These are phyloP conservation scores for Takifugu bimaculatus DNA, from an alignment of 2,113 vertebrate genomes.

Conservation along the genomic window DNA sequence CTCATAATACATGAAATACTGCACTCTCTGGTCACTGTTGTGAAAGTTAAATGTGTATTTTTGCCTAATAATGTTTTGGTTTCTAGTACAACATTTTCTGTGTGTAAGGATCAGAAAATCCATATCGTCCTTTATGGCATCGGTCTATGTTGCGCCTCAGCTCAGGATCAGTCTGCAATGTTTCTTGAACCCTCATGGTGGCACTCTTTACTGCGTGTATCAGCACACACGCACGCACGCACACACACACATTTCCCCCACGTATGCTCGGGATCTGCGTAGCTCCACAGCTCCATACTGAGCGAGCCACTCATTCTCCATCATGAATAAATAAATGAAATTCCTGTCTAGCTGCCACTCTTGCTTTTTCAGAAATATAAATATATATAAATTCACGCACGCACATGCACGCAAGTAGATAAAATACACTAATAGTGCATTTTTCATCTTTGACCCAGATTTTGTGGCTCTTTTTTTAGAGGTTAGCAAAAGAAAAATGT, in stretches of 20 bases:
- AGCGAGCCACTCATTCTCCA: conserved; percentile 49
- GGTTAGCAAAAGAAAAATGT: too few species aligned
- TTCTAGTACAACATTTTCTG: neutral
- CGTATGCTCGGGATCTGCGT: conserved; percentile 4
- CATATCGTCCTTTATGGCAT: neutral
- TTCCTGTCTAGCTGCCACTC: conserved; percentile 22
- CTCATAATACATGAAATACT: too few species aligned
- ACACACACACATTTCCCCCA: conserved; percentile 1
- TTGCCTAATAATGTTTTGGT: neutral
- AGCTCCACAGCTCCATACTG: conserved; percentile 30
- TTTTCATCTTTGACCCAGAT: too few species aligned
- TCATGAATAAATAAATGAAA: conserved; percentile 62
- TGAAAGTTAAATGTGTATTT: too few species aligned
- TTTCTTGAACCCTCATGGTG: conserved; percentile 47
- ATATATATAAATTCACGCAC: neutral
- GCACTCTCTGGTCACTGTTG: too few species aligned
- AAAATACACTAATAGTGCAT: neutral
- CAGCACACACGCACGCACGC: neutral
- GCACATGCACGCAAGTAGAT: neutral
- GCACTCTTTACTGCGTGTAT: conserved; percentile 23
- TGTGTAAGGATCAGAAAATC: neutral
- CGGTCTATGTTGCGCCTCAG: neutral
- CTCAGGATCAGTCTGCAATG: conserved; percentile 26
- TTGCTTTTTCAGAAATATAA: neutral
- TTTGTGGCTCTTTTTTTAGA: too few species aligned